Evolutionary conservation across 1,140 invertebrate species (phyloP).

Genomic region (Cylas formicarius): DNA sequence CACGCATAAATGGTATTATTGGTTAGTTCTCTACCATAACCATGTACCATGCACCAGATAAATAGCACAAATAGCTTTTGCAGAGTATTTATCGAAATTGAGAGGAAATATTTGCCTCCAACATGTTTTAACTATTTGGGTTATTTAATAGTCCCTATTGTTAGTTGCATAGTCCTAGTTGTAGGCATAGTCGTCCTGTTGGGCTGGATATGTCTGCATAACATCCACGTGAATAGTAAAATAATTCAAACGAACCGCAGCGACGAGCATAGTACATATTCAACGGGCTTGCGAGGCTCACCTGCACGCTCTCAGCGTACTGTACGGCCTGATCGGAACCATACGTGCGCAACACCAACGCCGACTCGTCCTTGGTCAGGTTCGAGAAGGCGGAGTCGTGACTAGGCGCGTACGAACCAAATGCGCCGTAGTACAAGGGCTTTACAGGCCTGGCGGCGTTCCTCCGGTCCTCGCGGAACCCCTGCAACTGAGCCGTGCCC

Average conservation of each 20-base stretch:
- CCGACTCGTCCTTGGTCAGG: conserved; percentile 87
- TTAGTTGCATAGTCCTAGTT: too few species aligned
- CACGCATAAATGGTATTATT: too few species aligned
- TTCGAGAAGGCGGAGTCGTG: conserved; percentile 95
- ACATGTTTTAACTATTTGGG: too few species aligned
- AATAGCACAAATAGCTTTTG: too few species aligned
- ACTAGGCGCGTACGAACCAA: conserved; percentile 88
- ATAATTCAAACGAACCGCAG: not conserved
- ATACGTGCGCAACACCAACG: conserved; percentile 85
- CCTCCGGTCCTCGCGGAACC: conserved; percentile 79
- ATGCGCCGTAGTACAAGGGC: conserved; percentile 89
- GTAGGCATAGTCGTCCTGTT: too few species aligned
- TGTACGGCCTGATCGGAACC: conserved; percentile 82
- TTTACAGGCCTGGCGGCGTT: conserved; percentile 85
- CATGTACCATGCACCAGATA: too few species aligned
- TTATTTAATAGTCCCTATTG: too few species aligned
- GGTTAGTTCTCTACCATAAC: too few species aligned
- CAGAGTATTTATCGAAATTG: too few species aligned
- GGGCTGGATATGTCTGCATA: too few species aligned
- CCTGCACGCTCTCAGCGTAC: conserved; percentile 77
- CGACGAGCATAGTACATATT: not conserved
- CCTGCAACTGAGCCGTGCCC: conserved; percentile 52
- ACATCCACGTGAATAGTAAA: too few species aligned
- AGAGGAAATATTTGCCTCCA: too few species aligned
- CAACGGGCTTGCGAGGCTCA: not conserved